Conservation (phyloP, 2,113 vertebrate species). For the Channa maculata region DNA sequence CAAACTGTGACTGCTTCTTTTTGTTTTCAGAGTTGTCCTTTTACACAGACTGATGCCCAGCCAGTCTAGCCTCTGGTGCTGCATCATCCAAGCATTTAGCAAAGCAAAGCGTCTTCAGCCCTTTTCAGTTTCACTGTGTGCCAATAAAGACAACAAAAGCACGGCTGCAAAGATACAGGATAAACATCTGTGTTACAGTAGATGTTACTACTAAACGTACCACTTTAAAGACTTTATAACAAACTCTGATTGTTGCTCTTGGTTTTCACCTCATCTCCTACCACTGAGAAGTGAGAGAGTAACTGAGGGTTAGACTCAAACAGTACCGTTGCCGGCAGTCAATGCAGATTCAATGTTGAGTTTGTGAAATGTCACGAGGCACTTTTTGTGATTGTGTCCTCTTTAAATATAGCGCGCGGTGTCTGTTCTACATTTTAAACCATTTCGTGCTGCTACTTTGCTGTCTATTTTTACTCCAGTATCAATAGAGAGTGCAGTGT, state of each 20-base stretch:
- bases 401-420: conserved; percentile 72
- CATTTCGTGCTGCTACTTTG: conserved; percentile 48
- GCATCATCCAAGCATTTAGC: conserved; percentile 20
- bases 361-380: conserved; percentile 68
- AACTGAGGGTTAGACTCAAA: no score
- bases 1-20: conserved; percentile 6
- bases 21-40: conserved; percentile 8
- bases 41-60: conserved; percentile 38
- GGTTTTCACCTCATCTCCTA: not conserved
- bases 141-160: conserved; percentile 19
- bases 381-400: conserved; percentile 63
- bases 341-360: conserved; percentile 46
- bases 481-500: conserved; percentile 60
- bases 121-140: not conserved
- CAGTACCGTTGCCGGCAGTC: no score
- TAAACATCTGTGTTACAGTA: conserved; percentile 3
- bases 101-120: no score
- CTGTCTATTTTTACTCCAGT: conserved; percentile 75
- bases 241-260: not conserved
- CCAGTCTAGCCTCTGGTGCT: conserved; percentile 35
- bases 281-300: no score
- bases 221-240: not conserved
- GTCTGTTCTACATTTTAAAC: conserved; percentile 73
- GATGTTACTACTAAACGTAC: no score
- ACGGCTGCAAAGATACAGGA: conserved; percentile 1